A percentile compares a stretch with the other conserved stretches of the same genome.
Conservation (phyloP, 2,113 vertebrate species). For the Calypte anna region DNA sequence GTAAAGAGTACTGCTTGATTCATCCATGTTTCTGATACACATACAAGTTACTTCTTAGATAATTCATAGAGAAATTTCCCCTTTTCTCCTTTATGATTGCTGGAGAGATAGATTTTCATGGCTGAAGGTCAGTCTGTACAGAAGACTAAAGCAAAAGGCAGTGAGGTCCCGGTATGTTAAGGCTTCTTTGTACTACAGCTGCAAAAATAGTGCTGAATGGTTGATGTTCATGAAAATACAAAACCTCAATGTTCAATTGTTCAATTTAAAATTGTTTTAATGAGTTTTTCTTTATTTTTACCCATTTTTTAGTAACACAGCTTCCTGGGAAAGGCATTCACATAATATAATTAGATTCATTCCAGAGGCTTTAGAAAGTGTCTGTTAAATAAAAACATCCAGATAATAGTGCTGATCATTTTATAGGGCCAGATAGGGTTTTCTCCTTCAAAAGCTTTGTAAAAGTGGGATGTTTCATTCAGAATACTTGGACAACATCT, state of each 20-base stretch:
- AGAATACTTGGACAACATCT: not conserved
- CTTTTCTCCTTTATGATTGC: not conserved
- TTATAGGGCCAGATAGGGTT: not conserved
- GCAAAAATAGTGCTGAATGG: not conserved
- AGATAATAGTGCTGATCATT: not conserved
- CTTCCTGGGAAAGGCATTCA: not conserved
- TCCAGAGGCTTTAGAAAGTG: not conserved
- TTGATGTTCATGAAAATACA: not conserved
- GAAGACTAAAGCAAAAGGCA: not conserved
- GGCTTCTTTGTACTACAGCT: not conserved
- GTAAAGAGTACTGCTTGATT: not conserved
- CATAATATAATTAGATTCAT: not conserved
- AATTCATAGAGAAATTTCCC: not conserved
- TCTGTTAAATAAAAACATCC: not conserved
- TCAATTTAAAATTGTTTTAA: not conserved
- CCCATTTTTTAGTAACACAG: not conserved
- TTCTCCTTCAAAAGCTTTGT: not conserved
- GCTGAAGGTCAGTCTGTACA: not conserved
- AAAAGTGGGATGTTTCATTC: not conserved
- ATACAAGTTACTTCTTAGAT: not conserved
- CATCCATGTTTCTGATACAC: not conserved
- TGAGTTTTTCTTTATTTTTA: not conserved
- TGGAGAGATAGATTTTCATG: not conserved
- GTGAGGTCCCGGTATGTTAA: not conserved
- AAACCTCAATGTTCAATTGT: not conserved